Percentiles rank a stretch among this genome's conserved stretches.
These are phyloP conservation scores for Orthosia gothica DNA, from an alignment of 2,888 invertebrate species.

Conservation along the genomic window DNA sequence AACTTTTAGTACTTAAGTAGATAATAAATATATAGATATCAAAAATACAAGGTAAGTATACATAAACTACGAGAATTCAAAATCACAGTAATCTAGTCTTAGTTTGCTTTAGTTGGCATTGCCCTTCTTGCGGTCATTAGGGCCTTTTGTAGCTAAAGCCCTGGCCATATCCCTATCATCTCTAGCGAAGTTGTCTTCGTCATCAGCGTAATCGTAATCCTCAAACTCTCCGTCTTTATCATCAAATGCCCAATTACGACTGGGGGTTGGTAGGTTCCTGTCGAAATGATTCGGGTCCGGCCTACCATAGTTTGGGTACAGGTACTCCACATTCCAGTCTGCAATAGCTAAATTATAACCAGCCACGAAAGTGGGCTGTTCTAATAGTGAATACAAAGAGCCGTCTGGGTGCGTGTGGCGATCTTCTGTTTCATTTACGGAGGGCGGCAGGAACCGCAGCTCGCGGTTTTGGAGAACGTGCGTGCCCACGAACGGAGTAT, in stretches of 20 bases:
- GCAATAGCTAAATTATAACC: conserved; percentile 10
- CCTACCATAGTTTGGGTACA: too few species aligned
- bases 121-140: not conserved
- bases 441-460: conserved; percentile 3
- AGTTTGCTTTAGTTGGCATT: conserved; percentile 2
- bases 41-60: conserved; percentile 49
- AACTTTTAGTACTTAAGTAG: conserved; percentile 14
- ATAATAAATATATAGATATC: conserved; percentile 49
- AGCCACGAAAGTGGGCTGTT: not conserved
- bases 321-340: conserved; percentile 6
- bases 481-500: not conserved
- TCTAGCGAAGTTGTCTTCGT: conserved; percentile 10
- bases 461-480: not conserved
- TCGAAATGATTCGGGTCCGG: too few species aligned
- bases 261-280: not conserved
- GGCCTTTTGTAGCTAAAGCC: not conserved
- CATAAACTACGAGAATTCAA: conserved; percentile 13
- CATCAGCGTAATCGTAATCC: conserved; percentile 47
- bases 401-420: not conserved
- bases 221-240: conserved; percentile 5
- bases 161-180: conserved; percentile 19
- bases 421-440: not conserved
- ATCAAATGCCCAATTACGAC: not conserved
- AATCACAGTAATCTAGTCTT: conserved; percentile 43
- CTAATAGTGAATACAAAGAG: not conserved